A percentile compares a stretch with the other conserved stretches of the same genome.
These are phyloP conservation scores for Diarsia rubi DNA, from an alignment of 2,888 invertebrate species.

Conservation along the genomic window DNA sequence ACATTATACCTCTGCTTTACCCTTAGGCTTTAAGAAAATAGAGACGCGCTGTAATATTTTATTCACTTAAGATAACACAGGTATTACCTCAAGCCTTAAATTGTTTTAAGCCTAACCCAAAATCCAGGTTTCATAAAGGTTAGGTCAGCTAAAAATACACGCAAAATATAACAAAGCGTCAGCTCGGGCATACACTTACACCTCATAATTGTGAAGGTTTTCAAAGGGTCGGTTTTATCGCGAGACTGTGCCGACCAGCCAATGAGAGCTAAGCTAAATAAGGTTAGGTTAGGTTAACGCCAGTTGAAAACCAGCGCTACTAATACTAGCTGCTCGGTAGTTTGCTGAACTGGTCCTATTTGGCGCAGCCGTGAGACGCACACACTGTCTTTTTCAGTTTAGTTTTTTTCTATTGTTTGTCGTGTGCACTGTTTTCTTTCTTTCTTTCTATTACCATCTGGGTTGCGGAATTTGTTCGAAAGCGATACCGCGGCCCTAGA, in stretches of 20 bases:
- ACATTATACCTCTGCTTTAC: neutral
- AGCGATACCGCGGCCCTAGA: too few relatives aligned
- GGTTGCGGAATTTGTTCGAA: too few relatives aligned
- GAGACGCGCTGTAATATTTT: neutral
- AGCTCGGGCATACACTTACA: slow-evolving; percentile 50
- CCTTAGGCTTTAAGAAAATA: neutral
- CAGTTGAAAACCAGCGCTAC: too few relatives aligned
- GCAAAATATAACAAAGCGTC: slow-evolving; percentile 53
- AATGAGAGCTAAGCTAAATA: slow-evolving; percentile 45
- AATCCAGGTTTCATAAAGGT: slow-evolving; percentile 37
- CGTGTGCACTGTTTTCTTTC: too few relatives aligned
- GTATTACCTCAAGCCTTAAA: neutral
- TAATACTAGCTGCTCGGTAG: too few relatives aligned
- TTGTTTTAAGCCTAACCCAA: slow-evolving; percentile 17
- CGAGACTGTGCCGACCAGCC: neutral
- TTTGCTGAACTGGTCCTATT: too few relatives aligned
- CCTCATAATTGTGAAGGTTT: slow-evolving; percentile 62
- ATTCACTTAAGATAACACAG: slow-evolving; percentile 9
- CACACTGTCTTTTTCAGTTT: too few relatives aligned
- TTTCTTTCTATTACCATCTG: too few relatives aligned
- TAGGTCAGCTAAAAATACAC: slow-evolving; percentile 52
- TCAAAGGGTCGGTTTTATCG: slow-evolving; percentile 60
- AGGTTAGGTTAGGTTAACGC: too few relatives aligned
- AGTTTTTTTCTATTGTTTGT: too few relatives aligned
- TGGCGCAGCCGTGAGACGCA: too few relatives aligned